Percentiles rank a stretch among this genome's conserved stretches.
These are phyloP conservation scores for Junonia oenone DNA, from an alignment of 2,888 invertebrate genomes.

Conservation along the genomic window DNA sequence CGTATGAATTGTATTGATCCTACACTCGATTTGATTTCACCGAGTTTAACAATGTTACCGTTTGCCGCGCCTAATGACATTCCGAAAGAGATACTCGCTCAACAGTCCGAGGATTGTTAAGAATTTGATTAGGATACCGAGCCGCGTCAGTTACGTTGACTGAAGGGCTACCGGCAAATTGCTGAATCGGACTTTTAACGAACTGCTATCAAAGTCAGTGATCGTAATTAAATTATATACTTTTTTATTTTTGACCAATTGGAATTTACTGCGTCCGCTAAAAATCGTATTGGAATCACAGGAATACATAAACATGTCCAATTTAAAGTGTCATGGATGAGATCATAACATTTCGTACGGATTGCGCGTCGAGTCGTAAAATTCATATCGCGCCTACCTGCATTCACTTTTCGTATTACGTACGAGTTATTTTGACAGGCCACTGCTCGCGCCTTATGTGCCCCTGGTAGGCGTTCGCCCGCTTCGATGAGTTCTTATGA, in stretches of 20 bases:
- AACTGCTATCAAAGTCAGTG: not conserved
- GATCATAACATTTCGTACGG: slow-evolving; percentile 2
- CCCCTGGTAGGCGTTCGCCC: slow-evolving; percentile 21
- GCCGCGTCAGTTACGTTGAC: slow-evolving; percentile 1
- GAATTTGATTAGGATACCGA: slow-evolving; percentile 10
- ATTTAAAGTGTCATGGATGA: not conserved
- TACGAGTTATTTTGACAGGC: slow-evolving; percentile 43
- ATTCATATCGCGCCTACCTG: slow-evolving; percentile 33
- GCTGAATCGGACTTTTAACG: slow-evolving; percentile 9
- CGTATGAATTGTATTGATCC: not conserved
- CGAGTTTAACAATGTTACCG: not conserved
- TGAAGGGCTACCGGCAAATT: slow-evolving; percentile 5
- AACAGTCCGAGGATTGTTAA: slow-evolving; percentile 5
- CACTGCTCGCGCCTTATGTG: slow-evolving; percentile 37
- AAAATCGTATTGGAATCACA: not conserved
- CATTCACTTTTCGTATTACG: slow-evolving; percentile 34
- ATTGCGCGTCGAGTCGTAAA: slow-evolving; percentile 32
- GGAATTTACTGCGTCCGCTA: too few relatives aligned
- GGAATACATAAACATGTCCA: not conserved
- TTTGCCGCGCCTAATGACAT: not conserved
- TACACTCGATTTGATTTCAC: not conserved
- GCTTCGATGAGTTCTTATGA: slow-evolving; percentile 21
- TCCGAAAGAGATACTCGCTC: not conserved
- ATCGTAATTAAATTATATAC: not conserved
- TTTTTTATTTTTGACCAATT: not conserved